A percentile compares a stretch with the other conserved stretches of the same genome.
Evolutionary conservation across 2,888 invertebrate species (phyloP).

Genomic region (Melipona bicolor): DNA sequence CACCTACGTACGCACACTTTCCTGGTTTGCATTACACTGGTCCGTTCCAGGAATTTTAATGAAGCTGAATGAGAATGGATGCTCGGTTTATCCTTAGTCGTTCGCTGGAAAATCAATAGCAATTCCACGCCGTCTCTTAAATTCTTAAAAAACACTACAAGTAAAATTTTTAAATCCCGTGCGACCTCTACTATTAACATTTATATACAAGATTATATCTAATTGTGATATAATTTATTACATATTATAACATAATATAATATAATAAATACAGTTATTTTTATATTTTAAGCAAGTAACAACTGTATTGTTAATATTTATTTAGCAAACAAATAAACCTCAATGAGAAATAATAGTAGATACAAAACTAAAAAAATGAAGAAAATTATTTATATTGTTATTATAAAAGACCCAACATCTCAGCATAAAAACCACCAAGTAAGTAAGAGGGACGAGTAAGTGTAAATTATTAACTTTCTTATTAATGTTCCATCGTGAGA

Average conservation of each 20-base stretch:
- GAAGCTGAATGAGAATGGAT: not conserved
- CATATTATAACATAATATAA: too few species aligned
- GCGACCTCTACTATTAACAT: too few species aligned
- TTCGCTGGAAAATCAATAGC: conserved; percentile 20
- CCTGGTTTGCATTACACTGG: conserved; percentile 22
- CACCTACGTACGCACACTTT: conserved; percentile 5
- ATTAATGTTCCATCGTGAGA: not conserved
- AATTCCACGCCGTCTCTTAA: not conserved
- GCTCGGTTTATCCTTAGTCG: conserved; percentile 7
- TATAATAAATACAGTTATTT: too few species aligned
- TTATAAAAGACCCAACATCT: too few species aligned
- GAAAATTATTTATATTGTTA: too few species aligned
- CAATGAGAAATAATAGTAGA: too few species aligned
- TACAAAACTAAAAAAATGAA: too few species aligned
- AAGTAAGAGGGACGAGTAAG: not conserved
- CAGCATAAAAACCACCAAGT: not conserved
- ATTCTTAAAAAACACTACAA: not conserved
- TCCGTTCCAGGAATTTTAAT: conserved; percentile 34
- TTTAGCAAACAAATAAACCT: too few species aligned
- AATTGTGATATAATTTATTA: too few species aligned
- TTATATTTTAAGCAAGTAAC: too few species aligned
- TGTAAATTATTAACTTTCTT: conserved; percentile 26
- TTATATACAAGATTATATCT: too few species aligned
- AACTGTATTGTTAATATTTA: too few species aligned
- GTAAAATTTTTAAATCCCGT: not conserved